A percentile compares a stretch with the other conserved stretches of the same genome.
Evolutionary conservation across 2,888 invertebrate species (phyloP).

Genomic region (Cyaniris semiargus): DNA sequence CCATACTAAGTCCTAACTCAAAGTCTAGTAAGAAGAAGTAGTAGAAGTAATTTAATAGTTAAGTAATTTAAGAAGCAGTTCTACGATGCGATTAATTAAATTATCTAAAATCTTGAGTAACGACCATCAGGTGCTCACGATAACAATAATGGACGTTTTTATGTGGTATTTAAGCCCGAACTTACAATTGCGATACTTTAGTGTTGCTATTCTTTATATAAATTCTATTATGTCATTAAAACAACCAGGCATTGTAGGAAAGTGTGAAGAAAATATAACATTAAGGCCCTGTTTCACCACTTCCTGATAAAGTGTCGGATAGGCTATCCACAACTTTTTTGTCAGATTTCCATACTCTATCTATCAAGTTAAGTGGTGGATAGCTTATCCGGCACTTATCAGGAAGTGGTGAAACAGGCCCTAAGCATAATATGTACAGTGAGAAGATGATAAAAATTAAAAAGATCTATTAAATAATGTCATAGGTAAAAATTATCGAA

Average conservation of each 20-base stretch:
- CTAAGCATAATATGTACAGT: no score
- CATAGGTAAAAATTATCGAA: no score
- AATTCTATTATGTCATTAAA: background rate
- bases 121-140: slow-evolving; percentile 30
- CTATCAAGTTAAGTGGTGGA: no score
- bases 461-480: no score
- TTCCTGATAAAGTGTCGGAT: no score
- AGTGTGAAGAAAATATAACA: no score
- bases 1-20: background rate
- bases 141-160: slow-evolving; percentile 18
- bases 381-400: no score
- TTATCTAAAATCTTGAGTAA: slow-evolving; percentile 31
- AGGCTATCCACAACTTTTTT: no score
- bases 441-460: no score
- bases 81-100: slow-evolving; percentile 24
- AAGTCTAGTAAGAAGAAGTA: background rate
- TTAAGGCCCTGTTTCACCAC: no score
- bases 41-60: background rate
- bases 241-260: background rate
- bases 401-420: no score
- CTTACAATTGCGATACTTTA: slow-evolving; percentile 9
- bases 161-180: slow-evolving; percentile 12
- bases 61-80: background rate
- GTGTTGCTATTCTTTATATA: slow-evolving; percentile 6
- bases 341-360: no score